A percentile compares a stretch with the other conserved stretches of the same genome.
Conservation (phyloP, 2,888 invertebrate genomes). For the Tiliacea aurago region DNA sequence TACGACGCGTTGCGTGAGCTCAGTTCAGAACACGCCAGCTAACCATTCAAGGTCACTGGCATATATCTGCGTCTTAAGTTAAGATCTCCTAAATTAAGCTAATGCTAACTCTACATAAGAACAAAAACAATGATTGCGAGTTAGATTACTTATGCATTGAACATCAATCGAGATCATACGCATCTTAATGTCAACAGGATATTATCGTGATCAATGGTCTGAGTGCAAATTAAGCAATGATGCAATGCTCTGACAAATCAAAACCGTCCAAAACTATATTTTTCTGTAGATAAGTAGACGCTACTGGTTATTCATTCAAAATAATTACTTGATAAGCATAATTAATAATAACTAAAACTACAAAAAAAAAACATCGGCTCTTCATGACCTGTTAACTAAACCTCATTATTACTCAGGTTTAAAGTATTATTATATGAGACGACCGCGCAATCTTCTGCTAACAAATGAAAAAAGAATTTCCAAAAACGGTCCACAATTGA, state of each 20-base stretch:
- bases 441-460: no score
- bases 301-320: neutral
- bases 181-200: constrained; percentile 30
- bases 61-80: no score
- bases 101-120: no score
- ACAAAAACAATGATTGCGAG: constrained; percentile 18
- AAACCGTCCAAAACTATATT: neutral
- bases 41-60: no score
- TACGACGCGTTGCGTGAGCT: no score
- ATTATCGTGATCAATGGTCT: constrained; percentile 16
- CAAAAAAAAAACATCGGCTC: neutral
- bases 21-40: no score
- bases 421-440: neutral
- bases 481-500: no score
- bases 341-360: no score
- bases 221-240: constrained; percentile 10
- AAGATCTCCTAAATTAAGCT: neutral
- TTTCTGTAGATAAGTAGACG: no score
- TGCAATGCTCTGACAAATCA: neutral
- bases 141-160: constrained; percentile 12
- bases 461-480: no score
- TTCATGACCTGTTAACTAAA: neutral
- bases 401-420: neutral
- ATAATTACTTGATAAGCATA: neutral
- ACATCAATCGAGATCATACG: constrained; percentile 34